phyloP scores from a whole-genome alignment of 2,797 vertebrate species.

The Aselliscus stoliczkanus region DNA sequence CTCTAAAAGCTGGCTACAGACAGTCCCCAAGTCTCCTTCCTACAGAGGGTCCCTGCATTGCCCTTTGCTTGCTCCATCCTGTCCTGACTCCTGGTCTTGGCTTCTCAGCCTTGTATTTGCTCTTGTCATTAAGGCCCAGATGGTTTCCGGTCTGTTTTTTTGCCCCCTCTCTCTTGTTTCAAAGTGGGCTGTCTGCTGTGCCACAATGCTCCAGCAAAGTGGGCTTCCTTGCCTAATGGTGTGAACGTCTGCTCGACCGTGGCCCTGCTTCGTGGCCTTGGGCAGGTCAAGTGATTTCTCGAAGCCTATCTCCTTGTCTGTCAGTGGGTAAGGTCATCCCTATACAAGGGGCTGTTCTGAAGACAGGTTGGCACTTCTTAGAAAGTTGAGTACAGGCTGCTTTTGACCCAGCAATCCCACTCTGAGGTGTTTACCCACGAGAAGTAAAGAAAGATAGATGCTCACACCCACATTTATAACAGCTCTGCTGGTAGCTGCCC shows the following conservation, averaged over 20 bases:
- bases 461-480: neutral
- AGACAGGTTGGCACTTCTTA: neutral
- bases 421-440: neutral
- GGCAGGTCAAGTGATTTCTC: neutral
- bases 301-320: neutral
- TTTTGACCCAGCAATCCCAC: neutral
- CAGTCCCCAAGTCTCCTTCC: neutral
- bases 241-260: neutral
- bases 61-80: neutral
- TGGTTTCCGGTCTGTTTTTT: neutral
- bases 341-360: neutral
- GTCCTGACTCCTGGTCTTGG: neutral
- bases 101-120: neutral
- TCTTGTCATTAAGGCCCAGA: neutral
- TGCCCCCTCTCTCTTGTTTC: neutral
- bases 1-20: neutral
- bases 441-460: neutral
- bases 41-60: neutral
- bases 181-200: neutral
- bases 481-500: neutral
- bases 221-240: neutral
- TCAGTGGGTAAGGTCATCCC: neutral
- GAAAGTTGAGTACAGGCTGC: neutral
- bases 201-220: neutral
- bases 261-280: neutral